Evolutionary conservation across 2,888 invertebrate species (phyloP), one percentile per base, ranked within the genome.

Genomic region (Pandemis corylana): DNA sequence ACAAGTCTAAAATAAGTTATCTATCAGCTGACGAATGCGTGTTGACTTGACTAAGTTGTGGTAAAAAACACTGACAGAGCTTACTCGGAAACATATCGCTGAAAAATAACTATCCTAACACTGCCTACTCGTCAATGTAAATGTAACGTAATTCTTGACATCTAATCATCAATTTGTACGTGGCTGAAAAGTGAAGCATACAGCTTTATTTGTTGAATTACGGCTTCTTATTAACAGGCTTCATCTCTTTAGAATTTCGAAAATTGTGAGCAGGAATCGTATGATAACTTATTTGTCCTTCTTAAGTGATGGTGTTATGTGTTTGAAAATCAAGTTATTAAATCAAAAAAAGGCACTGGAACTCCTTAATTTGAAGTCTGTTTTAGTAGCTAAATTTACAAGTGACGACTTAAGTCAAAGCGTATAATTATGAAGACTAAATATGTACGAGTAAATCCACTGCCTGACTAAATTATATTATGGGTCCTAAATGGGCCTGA

Each of bases 291-390:
- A 49, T 49, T 49, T 49, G 5, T n/a, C 5, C 20, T 20, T 20
- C 12, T 51, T 7, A 51, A n/a, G 51, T 51, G 2, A 36, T 36
- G 51, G 12, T 12, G 12, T 46, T 4, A 46, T 12, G 12, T 46
- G 12, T 46, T 46, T 46, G 12, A 12, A 46, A 46, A 46, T 4
- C 46, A 5, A 4, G 46, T 12, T 4, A 46, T 46, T 12, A 5
- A 12, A 46, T 12, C 10, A 51, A 51, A 15, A 6, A n/a, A n/a
- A 15, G 5, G n/a, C 7, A n/a, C n/a, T 51, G n/a, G 6, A 51
- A 51, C n/a, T 51, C n/a, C 6, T 51, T 51, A n/a, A 51, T n/a
- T 51, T 51, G n/a, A n/a, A 51, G n/a, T 51, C 51, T 51, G 51
- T 15, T 15, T 12, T 12, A 5, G 13, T 9, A 7, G 44, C 44